Conservation (phyloP, 2,797 vertebrate species). For the Amblyraja radiata region DNA sequence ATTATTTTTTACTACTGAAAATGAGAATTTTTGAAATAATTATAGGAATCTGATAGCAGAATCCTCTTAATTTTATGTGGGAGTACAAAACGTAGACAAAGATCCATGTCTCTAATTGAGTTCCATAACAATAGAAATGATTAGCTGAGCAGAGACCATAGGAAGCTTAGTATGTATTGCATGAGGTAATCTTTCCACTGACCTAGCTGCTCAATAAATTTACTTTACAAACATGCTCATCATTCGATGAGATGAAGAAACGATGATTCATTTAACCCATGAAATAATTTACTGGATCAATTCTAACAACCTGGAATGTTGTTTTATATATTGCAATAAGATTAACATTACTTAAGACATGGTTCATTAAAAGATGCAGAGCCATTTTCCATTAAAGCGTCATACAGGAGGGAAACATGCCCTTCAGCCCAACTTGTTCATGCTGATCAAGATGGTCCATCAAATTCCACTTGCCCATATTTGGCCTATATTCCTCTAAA, state of each 20-base stretch:
- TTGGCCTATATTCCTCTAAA: too few relatives aligned
- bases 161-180: not conserved
- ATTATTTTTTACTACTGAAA: not conserved
- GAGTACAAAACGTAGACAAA: not conserved
- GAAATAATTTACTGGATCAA: not conserved
- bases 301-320: not conserved
- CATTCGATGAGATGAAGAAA: not conserved
- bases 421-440: too few relatives aligned
- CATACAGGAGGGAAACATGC: too few relatives aligned
- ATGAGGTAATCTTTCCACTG: not conserved
- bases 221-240: not conserved
- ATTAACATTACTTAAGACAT: not conserved
- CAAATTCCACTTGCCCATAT: too few relatives aligned
- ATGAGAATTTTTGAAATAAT: slow-evolving; percentile 1
- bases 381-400: not conserved
- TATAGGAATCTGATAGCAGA: not conserved
- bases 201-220: not conserved
- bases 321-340: not conserved
- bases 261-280: not conserved
- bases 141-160: not conserved
- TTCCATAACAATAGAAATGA: not conserved
- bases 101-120: not conserved
- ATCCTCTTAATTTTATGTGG: slow-evolving; percentile 16
- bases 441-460: too few relatives aligned
- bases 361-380: not conserved